Conservation (phyloP, 1,140 invertebrate species). For the Lanistes nyassanus region DNA sequence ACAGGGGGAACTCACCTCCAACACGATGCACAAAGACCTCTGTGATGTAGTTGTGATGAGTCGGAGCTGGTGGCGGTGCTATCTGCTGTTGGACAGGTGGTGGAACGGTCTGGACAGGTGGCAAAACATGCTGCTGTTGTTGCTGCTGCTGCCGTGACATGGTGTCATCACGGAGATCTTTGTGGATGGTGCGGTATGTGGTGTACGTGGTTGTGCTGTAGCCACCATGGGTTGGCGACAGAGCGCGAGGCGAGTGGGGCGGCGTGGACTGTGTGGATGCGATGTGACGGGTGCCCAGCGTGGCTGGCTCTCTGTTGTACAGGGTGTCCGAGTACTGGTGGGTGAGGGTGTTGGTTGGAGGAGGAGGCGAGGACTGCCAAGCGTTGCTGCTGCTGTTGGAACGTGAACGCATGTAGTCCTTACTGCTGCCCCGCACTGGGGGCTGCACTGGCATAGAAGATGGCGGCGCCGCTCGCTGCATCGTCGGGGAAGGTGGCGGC, state of each 20-base stretch:
- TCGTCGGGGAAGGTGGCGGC: slow-evolving; percentile 52
- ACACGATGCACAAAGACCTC: slow-evolving; percentile 59
- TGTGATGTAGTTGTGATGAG: slow-evolving; percentile 58
- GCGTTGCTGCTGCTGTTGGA: slow-evolving; percentile 43
- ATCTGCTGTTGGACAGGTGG: slow-evolving; percentile 34
- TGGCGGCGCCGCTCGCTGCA: slow-evolving; percentile 67
- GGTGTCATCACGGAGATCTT: slow-evolving; percentile 38
- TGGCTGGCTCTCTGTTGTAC: slow-evolving; percentile 62
- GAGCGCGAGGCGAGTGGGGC: slow-evolving; percentile 37
- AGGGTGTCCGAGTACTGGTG: slow-evolving; percentile 68
- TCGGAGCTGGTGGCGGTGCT: slow-evolving; percentile 33
- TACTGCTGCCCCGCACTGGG: slow-evolving; percentile 65
- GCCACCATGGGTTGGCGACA: slow-evolving; percentile 24
- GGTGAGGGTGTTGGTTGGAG: slow-evolving; percentile 35
- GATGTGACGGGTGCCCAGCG: slow-evolving; percentile 27
- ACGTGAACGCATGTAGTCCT: slow-evolving; percentile 52
- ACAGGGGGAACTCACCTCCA: slow-evolving; percentile 29
- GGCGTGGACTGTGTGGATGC: slow-evolving; percentile 32
- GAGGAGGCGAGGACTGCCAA: slow-evolving; percentile 38
- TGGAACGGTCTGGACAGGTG: slow-evolving; percentile 21
- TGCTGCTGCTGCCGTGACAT: slow-evolving; percentile 31
- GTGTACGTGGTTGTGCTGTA: slow-evolving; percentile 43
- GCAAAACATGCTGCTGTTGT: slow-evolving; percentile 22
- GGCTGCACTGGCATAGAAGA: slow-evolving; percentile 70
- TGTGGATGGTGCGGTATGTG: slow-evolving; percentile 45